Percentiles rank a stretch among this genome's conserved stretches.
phyloP scores from a whole-genome alignment of 2,888 invertebrate species.

The Hirtodrosophila duncani region DNA sequence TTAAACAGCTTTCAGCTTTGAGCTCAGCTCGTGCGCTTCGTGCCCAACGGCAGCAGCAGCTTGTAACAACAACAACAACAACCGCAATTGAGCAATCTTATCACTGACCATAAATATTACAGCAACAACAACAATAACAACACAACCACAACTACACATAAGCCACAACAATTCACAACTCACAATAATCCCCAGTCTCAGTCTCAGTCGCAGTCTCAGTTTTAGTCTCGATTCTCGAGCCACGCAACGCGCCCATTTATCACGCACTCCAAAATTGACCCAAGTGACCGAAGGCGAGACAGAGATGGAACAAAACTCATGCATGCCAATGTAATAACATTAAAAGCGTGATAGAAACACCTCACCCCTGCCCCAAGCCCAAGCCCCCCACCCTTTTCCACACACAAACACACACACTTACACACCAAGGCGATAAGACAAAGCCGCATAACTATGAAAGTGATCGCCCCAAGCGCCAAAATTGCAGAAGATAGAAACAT shows the following conservation, averaged over 20 bases:
- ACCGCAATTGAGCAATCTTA: constrained; percentile 67
- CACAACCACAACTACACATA: constrained; percentile 14
- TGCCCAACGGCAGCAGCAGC: neutral
- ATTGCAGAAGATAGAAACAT: constrained; percentile 1
- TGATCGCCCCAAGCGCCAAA: constrained; percentile 41
- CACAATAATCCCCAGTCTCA: constrained; percentile 11
- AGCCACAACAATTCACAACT: neutral
- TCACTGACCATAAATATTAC: constrained; percentile 63
- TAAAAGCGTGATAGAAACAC: constrained; percentile 33
- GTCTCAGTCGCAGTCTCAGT: neutral
- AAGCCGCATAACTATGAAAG: constrained; percentile 32
- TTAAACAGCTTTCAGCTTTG: constrained; percentile 40
- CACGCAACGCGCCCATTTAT: constrained; percentile 67
- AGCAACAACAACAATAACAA: constrained; percentile 32
- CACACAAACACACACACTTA: neutral
- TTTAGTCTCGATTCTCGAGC: constrained; percentile 42
- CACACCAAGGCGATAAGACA: constrained; percentile 54
- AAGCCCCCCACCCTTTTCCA: constrained; percentile 2
- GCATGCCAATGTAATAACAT: constrained; percentile 34
- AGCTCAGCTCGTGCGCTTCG: constrained; percentile 12
- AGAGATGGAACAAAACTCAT: constrained; percentile 10
- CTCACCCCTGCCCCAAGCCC: neutral
- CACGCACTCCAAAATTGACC: constrained; percentile 64
- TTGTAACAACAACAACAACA: constrained; percentile 20
- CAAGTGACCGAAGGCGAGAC: constrained; percentile 49